phyloP scores from a whole-genome alignment of 2,113 vertebrate genomes.

The Mustelus asterias region DNA sequence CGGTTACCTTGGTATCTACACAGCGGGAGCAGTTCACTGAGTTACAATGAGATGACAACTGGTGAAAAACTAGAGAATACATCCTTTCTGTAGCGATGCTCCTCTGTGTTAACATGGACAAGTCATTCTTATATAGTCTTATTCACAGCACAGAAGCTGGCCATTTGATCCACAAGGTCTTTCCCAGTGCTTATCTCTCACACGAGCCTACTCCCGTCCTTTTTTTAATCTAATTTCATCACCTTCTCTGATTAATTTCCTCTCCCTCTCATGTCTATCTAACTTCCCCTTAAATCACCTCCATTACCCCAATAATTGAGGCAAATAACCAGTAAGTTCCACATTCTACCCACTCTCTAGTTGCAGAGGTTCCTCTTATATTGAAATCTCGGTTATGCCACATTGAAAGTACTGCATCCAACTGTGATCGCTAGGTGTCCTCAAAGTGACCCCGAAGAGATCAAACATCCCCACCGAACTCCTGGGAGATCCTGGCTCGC shows the following conservation, averaged over 20 bases:
- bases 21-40: not conserved
- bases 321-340: too few species aligned
- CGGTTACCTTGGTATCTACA: conserved; percentile 22
- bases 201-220: too few species aligned
- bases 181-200: not conserved
- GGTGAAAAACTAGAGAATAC: not conserved
- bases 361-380: too few species aligned
- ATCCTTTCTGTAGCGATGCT: not conserved
- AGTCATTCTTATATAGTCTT: not conserved
- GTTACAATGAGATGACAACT: not conserved
- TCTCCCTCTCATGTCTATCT: not conserved
- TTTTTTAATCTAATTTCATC: conserved; percentile 9
- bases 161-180: not conserved
- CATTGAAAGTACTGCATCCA: too few species aligned
- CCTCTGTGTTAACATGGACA: not conserved
- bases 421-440: too few species aligned
- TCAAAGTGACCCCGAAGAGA: too few species aligned
- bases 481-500: too few species aligned
- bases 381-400: too few species aligned
- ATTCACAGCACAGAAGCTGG: not conserved
- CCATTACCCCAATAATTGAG: too few species aligned
- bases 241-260: not conserved
- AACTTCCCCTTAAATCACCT: not conserved
- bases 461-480: too few species aligned
- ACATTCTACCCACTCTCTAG: too few species aligned